phyloP scores from a whole-genome alignment of 1,140 invertebrate species.

The Cotesia typhae region DNA sequence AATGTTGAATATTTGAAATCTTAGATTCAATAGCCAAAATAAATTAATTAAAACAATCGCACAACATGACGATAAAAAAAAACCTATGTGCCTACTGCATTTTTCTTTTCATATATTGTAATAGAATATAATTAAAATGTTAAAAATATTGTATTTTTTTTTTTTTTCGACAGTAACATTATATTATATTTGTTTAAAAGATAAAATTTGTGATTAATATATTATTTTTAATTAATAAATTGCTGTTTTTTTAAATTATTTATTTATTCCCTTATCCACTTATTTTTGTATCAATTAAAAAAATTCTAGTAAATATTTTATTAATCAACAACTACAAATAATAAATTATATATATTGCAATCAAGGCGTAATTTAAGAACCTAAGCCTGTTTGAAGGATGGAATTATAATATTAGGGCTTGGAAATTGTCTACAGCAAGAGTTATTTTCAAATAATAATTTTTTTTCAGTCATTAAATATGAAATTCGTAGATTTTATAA shows the following conservation, averaged over 20 bases:
- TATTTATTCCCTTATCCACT: background rate
- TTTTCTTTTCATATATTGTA: background rate
- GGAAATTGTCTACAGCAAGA: background rate
- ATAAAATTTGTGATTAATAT: constrained; percentile 1
- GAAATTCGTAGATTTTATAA: no score
- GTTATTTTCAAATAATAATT: background rate
- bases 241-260: constrained; percentile 1
- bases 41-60: background rate
- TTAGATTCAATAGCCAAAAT: no score
- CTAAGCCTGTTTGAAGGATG: no score
- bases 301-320: constrained; percentile 39
- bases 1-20: no score
- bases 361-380: constrained; percentile 30
- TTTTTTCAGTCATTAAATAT: no score
- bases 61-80: background rate
- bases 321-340: constrained; percentile 43
- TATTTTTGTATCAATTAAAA: constrained; percentile 6
- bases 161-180: no score
- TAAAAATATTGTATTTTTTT: background rate
- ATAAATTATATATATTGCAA: constrained; percentile 31
- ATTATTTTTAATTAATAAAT: constrained; percentile 7
- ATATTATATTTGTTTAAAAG: no score
- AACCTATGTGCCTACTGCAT: constrained; percentile 13
- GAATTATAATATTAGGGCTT: no score
- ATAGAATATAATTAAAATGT: background rate